Evolutionary conservation across 1,140 invertebrate species (phyloP), one percentile per base, ranked within the genome.

Genomic region (Drosophila lowei): DNA sequence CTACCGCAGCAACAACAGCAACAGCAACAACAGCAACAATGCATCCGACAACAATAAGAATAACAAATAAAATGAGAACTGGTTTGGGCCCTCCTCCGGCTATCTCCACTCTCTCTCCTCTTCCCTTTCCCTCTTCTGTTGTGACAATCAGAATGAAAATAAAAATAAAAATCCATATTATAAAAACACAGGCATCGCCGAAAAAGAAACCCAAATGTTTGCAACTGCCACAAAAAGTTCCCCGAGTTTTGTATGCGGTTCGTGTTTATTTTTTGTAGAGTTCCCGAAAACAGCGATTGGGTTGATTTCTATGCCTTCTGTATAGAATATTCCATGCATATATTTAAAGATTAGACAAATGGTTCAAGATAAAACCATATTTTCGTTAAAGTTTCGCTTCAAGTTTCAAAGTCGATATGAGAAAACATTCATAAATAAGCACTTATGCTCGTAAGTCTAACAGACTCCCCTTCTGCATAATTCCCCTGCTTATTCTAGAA

Each of bases 101-200:
- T 9, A 9, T 9, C 16, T 73, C 63, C 70, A 44, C 52, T 57
- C 41, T 43, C 13, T 15, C 28, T 21, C 30, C 3, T 0, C 30
- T 30, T 2, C 30, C 0, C n/a, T n/a, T n/a, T n/a, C n/a, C n/a
- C n/a, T n/a, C n/a, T n/a, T n/a, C n/a, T n/a, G 60, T 62, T 74
- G 60, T 84, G 79, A 83, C 79, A 83, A 83, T 75, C 79, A 75
- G 74, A 83, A 83, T 79, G 84, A 83, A 84, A 83, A 83, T 83
- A 83, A 58, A 74, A 30, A 30, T 3, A 30, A 30, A 74, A 72
- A 67, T 62, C 49, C 68, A 23, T 57, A 67, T n/a, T 28, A 56
- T 54, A 54, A 42, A 52, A 61, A 52, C 61, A 65, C 59, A 78
- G 61, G 52, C 72, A 50, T 38, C 18, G 38, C 64, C 65, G 49